Base-by-base conservation (phyloP, 1,140 invertebrate species). In the Sarcophaga bullata region DNA sequence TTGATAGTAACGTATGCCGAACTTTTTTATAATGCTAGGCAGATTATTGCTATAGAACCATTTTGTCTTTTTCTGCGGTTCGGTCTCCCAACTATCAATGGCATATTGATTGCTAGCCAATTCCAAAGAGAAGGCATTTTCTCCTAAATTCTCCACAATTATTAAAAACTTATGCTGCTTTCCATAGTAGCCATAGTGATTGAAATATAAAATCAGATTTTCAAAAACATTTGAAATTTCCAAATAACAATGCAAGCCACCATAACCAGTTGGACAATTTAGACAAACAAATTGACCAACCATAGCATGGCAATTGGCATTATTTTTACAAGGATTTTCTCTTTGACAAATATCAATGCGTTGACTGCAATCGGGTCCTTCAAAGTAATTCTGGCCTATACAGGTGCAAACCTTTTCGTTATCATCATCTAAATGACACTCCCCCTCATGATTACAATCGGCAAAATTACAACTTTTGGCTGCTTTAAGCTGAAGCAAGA, bases 21-120 rank as follows among this genome's bases (percentile, higher is more conserved):
- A 19, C 17, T 58, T 17, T 62, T 19, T 72, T 11, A 78, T 81
- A 7, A 84, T 17, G 19, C 11, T 6, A 5, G 17, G 25, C 19
- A 84, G 50, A 81, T 84, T 58, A 8, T 25, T 68, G 1, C 68
- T 62, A 17, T 81, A 81, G 7, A 13, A 46, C 58, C 81, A 82
- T 25, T 50, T 76, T 73, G 19, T 46, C 52, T 3, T 8, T 49
- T 8, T 46, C 13, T 15, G 6, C 0, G 75, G 47, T 73, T 48
- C 52, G 10, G 81, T 80, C 15, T 82, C 76, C 48, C 80, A 84
- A 13, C 73, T 78, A 52, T 84, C 83, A n/a, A 84, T 84, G 4
- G 78, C 17, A 62, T 78, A 82, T 58, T 80, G 80, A 9, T 52
- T 8, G 2, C 47, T 68, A 0, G 47, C 49, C 6, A 81, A 37